phyloP scores from a whole-genome alignment of 2,888 invertebrate genomes.

The Phyllotreta cruciferae region DNA sequence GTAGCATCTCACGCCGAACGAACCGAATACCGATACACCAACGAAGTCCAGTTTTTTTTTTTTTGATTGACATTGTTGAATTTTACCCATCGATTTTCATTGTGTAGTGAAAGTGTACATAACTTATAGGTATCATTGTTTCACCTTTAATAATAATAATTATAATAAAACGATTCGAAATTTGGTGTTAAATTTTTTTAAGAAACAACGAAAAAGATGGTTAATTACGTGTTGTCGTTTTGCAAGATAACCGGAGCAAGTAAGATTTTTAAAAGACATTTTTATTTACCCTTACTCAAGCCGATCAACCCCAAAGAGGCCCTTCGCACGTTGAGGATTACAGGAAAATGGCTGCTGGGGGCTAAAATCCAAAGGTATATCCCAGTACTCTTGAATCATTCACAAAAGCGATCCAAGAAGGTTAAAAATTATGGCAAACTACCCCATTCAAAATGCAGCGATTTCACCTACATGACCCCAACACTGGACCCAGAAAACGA shows the following conservation, averaged over 20 bases:
- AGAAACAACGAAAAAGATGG: constrained; percentile 45
- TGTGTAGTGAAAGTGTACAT: constrained; percentile 29
- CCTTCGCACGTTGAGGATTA: constrained; percentile 80
- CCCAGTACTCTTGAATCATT: constrained; percentile 70
- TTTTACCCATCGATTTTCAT: constrained; percentile 27
- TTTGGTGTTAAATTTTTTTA: constrained; percentile 34
- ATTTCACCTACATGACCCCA: constrained; percentile 79
- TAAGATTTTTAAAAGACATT: constrained; percentile 80
- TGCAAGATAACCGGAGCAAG: constrained; percentile 85
- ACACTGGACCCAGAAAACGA: constrained; percentile 73
- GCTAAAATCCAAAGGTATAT: constrained; percentile 82
- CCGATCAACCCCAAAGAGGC: constrained; percentile 85
- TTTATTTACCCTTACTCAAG: constrained; percentile 82
- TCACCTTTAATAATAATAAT: constrained; percentile 20
- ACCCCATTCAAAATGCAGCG: constrained; percentile 71
- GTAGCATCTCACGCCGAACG: constrained; percentile 41
- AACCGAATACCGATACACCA: constrained; percentile 41
- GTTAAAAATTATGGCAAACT: constrained; percentile 67
- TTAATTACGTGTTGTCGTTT: constrained; percentile 64
- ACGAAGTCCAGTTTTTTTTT: constrained; percentile 38
- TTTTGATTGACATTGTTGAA: constrained; percentile 31
- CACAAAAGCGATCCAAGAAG: constrained; percentile 56
- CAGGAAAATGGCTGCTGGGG: constrained; percentile 77
- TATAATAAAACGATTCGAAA: constrained; percentile 36
- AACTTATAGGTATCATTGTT: constrained; percentile 27